Evolutionary conservation across 2,113 vertebrate species (phyloP), one percentile per base, ranked within the genome.

Genomic region (Microcebus lehilahytsara): DNA sequence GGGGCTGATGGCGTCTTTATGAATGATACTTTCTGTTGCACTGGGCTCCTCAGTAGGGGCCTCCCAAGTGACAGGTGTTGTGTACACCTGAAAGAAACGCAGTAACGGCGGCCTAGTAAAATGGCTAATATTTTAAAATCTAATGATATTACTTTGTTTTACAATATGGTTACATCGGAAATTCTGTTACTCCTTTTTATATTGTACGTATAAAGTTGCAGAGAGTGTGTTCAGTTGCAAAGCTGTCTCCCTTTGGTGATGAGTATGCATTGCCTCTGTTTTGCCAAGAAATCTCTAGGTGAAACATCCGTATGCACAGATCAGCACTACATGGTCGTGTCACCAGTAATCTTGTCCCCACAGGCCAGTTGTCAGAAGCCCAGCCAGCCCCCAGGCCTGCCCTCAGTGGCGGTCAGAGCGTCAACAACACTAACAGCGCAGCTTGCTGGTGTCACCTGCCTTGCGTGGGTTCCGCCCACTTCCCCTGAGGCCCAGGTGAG

Each of bases 401-500:
- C 7, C 22, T 53, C 67, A 12, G 27, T 37, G 20, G 9, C 80
- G 9, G n/a, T 23, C 0, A 6, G 12, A 23, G 3, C 12, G 5
- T 58, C 34, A 22, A 0, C 2, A 8, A 9, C 0, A 2, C 2
- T 49, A 27, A 4, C 0, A 7, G 0, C 0, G 2, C 19, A 8
- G 22, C 0, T 2, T 32, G 22, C 19, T 2, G 0, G 8, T 2
- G n/a, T 5, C 27, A 0, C 11, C 56, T 16, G 0, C 8, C 58
- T 13, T 0, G 14, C 17, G 6, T 3, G 0, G 1, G 2, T 14
- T 32, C 13, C 42, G 32, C 30, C 60, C 27, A 14, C 13, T 40
- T 67, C 40, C 7, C 0, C 16, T 0, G 2, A 58, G 49, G 32
- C 72, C 62, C 17, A 0, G 1, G 3, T 91, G 20, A 14, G 40